phyloP scores from a whole-genome alignment of 2,113 vertebrate genomes.

The Passerina amoena region DNA sequence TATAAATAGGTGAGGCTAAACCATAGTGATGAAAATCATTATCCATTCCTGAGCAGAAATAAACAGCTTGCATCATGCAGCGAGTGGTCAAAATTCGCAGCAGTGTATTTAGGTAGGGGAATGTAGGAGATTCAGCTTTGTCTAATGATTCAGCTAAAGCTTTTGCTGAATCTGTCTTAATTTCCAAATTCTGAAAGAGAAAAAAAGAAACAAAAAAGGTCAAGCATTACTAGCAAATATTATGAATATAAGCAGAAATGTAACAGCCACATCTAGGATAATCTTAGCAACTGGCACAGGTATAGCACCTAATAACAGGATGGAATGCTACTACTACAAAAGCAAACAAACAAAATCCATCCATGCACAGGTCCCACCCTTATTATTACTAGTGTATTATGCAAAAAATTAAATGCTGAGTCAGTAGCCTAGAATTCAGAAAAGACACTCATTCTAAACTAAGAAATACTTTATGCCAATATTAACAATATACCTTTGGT shows the following conservation, averaged over 20 bases:
- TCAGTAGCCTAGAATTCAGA: not conserved
- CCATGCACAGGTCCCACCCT: not conserved
- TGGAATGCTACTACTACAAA: not conserved
- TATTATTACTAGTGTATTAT: not conserved
- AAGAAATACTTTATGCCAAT: not conserved
- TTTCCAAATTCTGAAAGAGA: slow-evolving; percentile 79
- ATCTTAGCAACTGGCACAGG: not conserved
- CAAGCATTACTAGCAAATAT: not conserved
- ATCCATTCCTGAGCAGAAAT: slow-evolving; percentile 98
- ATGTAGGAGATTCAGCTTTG: slow-evolving; percentile 78
- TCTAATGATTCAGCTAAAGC: slow-evolving; percentile 93
- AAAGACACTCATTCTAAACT: not conserved
- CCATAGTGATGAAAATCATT: slow-evolving; percentile 96
- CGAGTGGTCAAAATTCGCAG: slow-evolving; percentile 93
- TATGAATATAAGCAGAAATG: not conserved
- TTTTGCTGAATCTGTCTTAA: slow-evolving; percentile 93
- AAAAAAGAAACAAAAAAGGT: not conserved
- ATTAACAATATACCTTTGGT: not conserved
- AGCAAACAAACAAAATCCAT: not conserved
- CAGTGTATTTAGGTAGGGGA: slow-evolving; percentile 90
- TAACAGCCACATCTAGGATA: not conserved
- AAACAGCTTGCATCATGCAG: slow-evolving; percentile 99
- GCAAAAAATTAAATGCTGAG: not conserved
- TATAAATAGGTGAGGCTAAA: slow-evolving; percentile 95
- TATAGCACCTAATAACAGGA: not conserved